Evolutionary conservation across 1,140 invertebrate species (phyloP), one percentile per base, ranked within the genome.

Genomic region (Drosophila funebris): DNA sequence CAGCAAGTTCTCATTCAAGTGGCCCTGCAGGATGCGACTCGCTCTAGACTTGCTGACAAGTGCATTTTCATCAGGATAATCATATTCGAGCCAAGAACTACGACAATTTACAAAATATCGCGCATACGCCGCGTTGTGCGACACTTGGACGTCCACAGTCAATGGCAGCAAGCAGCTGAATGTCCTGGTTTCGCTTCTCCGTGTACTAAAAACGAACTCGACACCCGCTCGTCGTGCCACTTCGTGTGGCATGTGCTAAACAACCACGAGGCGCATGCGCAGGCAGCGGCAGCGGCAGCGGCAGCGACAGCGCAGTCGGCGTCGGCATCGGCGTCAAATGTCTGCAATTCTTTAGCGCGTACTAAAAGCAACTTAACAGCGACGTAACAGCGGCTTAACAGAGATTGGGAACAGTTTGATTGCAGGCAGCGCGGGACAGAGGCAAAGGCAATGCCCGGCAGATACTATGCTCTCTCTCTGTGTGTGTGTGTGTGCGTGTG

Each of bases 31-130:
- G 8, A 18, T 46, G 27, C 39, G 14, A 29, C n/a, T 14, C 36
- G 33, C 29, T 39, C 67, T 8, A 53, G 57, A 46, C 57, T 31
- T 77, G 82, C 79, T 80, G 82, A 80, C 83, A 80, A 88, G 66
- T 80, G 85, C 75, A 78, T 79, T 77, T 66, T 76, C 78, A 73
- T 74, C 73, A 50, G 37, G 46, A 71, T 83, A 69, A 82, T 76
- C 48, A 52, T 41, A 56, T 71, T 76, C 54, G 60, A 61, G 24
- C 16, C 0, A 39, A 14, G 13, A n/a, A 68, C 54, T 33, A 50
- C 39, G 18, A 24, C 56, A 64, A 63, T 75, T 74, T 9, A 56
- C 39, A 20, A 16, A 16, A 36, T 2, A 48, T 70, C n/a, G n/a
- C 70, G 70, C 56, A 78, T 83, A 78, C 66, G 79, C 62, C 39